Conservation (phyloP, 2,888 invertebrate species). For the Ophonus ardosiacus region DNA sequence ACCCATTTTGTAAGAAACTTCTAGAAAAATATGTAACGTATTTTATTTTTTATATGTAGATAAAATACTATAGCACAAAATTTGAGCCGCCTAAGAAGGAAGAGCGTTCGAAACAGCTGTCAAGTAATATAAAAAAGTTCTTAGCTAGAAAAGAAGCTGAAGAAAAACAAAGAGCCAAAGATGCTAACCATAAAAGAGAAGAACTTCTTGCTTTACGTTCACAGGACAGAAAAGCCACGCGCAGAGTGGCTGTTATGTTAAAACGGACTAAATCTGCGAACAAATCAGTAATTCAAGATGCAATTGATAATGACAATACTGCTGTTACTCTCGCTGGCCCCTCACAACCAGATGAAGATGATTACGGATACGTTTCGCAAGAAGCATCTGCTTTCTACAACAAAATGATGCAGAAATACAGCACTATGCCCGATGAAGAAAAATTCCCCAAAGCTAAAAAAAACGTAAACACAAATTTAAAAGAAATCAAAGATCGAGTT, state of each 20-base stretch:
- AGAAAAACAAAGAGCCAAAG: conserved; percentile 81
- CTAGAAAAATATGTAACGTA: conserved; percentile 7
- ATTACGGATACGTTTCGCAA: conserved; percentile 93
- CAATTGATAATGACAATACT: conserved; percentile 86
- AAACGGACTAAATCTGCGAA: conserved; percentile 94
- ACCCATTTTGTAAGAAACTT: conserved; percentile 51
- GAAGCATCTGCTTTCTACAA: conserved; percentile 89
- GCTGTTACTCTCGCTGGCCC: conserved; percentile 86
- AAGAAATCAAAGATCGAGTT: conserved; percentile 85
- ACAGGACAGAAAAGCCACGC: conserved; percentile 74
- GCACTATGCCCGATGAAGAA: conserved; percentile 84
- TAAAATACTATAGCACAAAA: conserved; percentile 85
- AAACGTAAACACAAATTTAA: conserved; percentile 77
- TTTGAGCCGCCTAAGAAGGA: conserved; percentile 91
- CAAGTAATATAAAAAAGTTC: conserved; percentile 90
- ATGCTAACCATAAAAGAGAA: conserved; percentile 82
- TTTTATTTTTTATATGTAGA: conserved; percentile 71
- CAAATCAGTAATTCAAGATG: conserved; percentile 90
- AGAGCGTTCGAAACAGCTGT: conserved; percentile 83
- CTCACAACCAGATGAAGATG: conserved; percentile 92
- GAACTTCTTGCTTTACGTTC: conserved; percentile 80
- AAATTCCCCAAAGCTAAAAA: conserved; percentile 79
- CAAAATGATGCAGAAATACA: conserved; percentile 91
- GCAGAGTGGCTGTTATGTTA: conserved; percentile 77
- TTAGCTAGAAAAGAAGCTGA: conserved; percentile 89